Evolutionary conservation across 2,797 vertebrate genomes (phyloP), one percentile per base, ranked within the genome.

Genomic region (Centroberyx gerrardi): DNA sequence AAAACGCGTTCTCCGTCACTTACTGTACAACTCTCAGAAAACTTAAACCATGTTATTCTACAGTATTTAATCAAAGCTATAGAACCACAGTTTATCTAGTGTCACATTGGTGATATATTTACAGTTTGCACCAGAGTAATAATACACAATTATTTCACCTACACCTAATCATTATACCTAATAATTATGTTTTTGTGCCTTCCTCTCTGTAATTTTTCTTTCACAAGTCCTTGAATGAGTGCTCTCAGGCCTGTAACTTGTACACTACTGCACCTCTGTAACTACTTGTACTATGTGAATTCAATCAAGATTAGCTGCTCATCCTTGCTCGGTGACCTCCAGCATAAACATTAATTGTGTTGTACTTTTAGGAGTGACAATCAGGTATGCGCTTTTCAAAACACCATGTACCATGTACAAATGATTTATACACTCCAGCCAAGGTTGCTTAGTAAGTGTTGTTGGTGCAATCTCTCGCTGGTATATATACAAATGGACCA

Each of bases 291-390:
- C 33, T 58, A 83, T 88, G 89, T 89, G 75, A 73, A 76, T 90
- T 81, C 72, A 77, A 64, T 52, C 17, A 2, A 63, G 60, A 79
- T 84, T 75, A 76, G 68, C 67, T 58, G 64, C 60, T 84, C 75
- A 80, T 78, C 80, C 77, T 87, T 78, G 81, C 84, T 84, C 71
- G 48, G 62, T 86, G 83, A 86, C 87, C 88, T 89, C 78, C 80
- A 18, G 56, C 38, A 8, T 54, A 62, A 69, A 83, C 68, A 83
- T 84, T 76, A 81, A 88, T 87, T 90, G 82, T 69, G 44, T 56
- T 51, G 62, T 85, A 82, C 78, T 77, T 88, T 79, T 67, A 75
- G 46, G 38, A 42, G 63, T 68, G 55, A 31, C 1, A 10, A 76
- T 80, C 64, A 74, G 61, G 52, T 56, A 29, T 53, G 36, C 40